Evolutionary conservation across 64 coral and sea anemone species (phyloP).

Genomic region (Pocillopora damicornis): DNA sequence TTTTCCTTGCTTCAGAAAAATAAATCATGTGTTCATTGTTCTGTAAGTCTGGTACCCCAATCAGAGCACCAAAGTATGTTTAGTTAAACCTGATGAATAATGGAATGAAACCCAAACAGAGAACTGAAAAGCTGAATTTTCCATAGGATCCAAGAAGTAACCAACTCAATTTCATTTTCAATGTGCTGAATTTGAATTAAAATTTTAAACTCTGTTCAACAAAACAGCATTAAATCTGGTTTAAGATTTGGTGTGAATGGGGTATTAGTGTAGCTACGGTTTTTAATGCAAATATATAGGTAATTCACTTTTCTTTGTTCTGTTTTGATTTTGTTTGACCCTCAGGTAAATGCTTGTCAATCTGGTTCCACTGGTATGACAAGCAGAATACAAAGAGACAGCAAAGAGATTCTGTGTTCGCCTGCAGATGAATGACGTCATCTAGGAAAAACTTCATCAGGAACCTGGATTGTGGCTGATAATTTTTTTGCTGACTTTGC

Average conservation of each 20-base stretch:
- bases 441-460: constrained; percentile 44
- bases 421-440: constrained; percentile 38
- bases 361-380: constrained; percentile 17
- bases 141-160: too few species aligned
- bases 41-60: too few species aligned
- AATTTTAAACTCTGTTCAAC: too few species aligned
- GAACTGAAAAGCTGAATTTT: too few species aligned
- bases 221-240: background rate
- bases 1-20: too few species aligned
- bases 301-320: background rate
- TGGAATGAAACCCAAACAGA: too few species aligned
- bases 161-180: too few species aligned
- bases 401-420: background rate
- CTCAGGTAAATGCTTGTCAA: constrained; percentile 61
- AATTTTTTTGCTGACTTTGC: background rate
- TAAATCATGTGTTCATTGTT: too few species aligned
- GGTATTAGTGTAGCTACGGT: background rate
- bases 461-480: constrained; percentile 64
- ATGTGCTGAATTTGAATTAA: too few species aligned
- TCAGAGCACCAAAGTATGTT: too few species aligned
- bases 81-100: too few species aligned
- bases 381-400: constrained; percentile 32
- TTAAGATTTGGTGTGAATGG: background rate
- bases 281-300: too few species aligned
- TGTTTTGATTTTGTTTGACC: background rate